Conservation (phyloP, 2,888 invertebrate genomes). For the Melangyna quadrimaculata region DNA sequence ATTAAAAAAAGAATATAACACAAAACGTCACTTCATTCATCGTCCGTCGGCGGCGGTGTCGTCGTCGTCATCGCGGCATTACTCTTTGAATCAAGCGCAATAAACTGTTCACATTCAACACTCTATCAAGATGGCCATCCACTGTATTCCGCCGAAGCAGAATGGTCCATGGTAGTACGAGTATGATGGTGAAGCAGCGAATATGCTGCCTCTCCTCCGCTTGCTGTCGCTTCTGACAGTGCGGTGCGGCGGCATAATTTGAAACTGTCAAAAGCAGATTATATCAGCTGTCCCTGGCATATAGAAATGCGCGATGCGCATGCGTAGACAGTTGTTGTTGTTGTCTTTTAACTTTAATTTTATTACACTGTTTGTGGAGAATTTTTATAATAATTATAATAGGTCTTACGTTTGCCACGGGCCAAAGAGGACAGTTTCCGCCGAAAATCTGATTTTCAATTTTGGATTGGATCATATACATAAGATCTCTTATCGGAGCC, state of each 20-base stretch:
- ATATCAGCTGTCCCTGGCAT: slow-evolving; percentile 53
- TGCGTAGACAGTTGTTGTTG: slow-evolving; percentile 27
- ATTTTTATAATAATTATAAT: slow-evolving; percentile 70
- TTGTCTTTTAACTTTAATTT: slow-evolving; percentile 33
- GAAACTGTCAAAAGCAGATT: slow-evolving; percentile 64
- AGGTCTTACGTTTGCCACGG: slow-evolving; percentile 78
- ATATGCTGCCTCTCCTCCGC: slow-evolving; percentile 29
- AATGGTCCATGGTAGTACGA: slow-evolving; percentile 43
- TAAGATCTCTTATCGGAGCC: slow-evolving; percentile 47
- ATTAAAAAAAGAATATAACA: slow-evolving; percentile 45
- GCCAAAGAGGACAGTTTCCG: slow-evolving; percentile 74
- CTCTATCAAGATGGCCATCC: slow-evolving; percentile 72
- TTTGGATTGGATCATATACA: too few species aligned
- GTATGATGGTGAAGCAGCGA: neutral
- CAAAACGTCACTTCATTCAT: slow-evolving; percentile 71
- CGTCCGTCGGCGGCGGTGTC: neutral
- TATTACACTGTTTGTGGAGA: slow-evolving; percentile 44
- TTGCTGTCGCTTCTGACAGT: slow-evolving; percentile 54
- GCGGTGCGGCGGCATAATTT: slow-evolving; percentile 41
- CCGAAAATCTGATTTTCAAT: slow-evolving; percentile 42
- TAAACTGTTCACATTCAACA: slow-evolving; percentile 72
- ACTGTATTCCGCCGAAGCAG: slow-evolving; percentile 67
- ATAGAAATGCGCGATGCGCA: slow-evolving; percentile 65
- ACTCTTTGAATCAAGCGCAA: slow-evolving; percentile 71
- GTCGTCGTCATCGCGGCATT: slow-evolving; percentile 45